Conservation (phyloP, 2,113 vertebrate species). For the Coptodon rendalli region DNA sequence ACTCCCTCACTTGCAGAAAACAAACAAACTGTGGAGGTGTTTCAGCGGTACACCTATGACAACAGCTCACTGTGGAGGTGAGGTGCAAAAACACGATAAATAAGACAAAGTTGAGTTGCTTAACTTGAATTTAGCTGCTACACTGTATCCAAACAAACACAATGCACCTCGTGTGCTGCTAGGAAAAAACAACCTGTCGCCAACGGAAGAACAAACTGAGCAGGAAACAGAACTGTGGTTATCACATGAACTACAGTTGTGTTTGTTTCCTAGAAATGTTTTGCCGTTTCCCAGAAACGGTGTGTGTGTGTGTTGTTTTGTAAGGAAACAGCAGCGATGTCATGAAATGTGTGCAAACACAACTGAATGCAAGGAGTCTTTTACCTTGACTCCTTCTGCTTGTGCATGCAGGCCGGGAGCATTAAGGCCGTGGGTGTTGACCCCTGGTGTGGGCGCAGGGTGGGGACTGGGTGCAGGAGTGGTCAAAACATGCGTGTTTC, state of each 20-base stretch:
- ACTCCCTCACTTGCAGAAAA: neutral
- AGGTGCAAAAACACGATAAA: neutral
- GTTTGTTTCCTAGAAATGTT: slow-evolving; percentile 24
- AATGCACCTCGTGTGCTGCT: neutral
- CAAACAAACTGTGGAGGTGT: neutral
- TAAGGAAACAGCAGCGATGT: neutral
- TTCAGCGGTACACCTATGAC: neutral
- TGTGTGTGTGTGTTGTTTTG: neutral
- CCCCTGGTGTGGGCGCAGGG: slow-evolving; percentile 49
- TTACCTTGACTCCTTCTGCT: slow-evolving; percentile 90
- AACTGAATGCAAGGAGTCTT: neutral
- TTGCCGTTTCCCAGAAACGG: slow-evolving; percentile 16
- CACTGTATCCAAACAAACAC: neutral
- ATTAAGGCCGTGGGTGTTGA: slow-evolving; percentile 76
- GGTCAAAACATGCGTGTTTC: slow-evolving; percentile 70
- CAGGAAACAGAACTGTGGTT: slow-evolving; percentile 43
- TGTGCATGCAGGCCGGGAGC: slow-evolving; percentile 83
- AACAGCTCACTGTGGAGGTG: neutral
- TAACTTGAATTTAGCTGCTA: neutral
- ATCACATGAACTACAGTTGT: neutral
- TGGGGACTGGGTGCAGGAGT: slow-evolving; percentile 64
- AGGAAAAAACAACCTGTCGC: neutral
- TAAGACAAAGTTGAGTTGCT: neutral
- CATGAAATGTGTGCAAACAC: neutral
- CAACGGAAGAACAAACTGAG: neutral